Base-by-base conservation (phyloP, 2,797 vertebrate species). In the Sebastes diaconus region DNA sequence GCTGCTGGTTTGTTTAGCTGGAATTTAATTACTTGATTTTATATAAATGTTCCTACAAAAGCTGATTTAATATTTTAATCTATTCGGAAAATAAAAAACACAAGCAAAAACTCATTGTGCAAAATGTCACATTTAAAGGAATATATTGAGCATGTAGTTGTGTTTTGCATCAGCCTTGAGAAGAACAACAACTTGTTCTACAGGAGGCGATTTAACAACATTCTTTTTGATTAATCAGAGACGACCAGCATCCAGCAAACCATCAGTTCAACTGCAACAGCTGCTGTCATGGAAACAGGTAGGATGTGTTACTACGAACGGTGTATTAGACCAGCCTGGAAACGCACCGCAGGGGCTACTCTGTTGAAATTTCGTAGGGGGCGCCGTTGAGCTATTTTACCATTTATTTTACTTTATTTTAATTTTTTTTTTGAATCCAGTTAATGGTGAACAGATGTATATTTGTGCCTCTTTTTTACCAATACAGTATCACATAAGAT, bases 251-350 rank as follows among this genome's bases (percentile, higher is more conserved):
- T 13, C 60, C 39, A 10, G 13, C n/a, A 22, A 11, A 13, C 72
- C 39, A 46, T n/a, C 75, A 36, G 58, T 0, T n/a, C 74, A 3
- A 9, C 68, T 4, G 1, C 55, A 6, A 3, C 73, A 3, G 8
- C 79, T 10, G 32, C 74, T 11, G 86, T 0, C 4, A 55, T 13
- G 24, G 59, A 20, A 22, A 83, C 91, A 72, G 87, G 89, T 90
- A n/a, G 16, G 29, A 24, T 6, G 22, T 24, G 24, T 22, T 42
- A 1, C 29, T 42, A 42, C 2, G 5, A 16, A 16, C 39, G 14
- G 2, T 42, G 14, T 42, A 42, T 42, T 42, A 42, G 39, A 42
- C 39, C 5, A 0, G 14, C 14, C 14, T 42, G 14, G 13, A 39
- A 39, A 39, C 36, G 12, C 36, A 0, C 12, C 36, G 0, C 36